Base-by-base conservation (phyloP, 2,797 vertebrate genomes). In the Pogonophryne albipinna region DNA sequence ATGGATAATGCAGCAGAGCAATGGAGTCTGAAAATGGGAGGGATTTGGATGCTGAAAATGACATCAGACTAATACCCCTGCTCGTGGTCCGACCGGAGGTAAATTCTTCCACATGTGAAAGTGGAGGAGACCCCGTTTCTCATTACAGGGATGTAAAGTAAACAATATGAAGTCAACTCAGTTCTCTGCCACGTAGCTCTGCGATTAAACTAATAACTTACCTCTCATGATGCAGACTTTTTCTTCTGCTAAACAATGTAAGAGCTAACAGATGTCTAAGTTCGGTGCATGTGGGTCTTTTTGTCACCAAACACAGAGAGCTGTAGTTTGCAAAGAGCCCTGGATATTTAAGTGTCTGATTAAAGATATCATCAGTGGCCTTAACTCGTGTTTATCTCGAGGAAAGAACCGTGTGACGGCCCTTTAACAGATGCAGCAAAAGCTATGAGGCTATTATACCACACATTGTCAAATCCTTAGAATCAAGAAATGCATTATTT, bases 31-130 rank as follows among this genome's bases (percentile, higher is more conserved):
- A 66, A 53, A 51, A 34, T 60, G 51, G 62, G 41, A 66, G 56
- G 0, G 38, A 79, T 62, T 72, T 50, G 64, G 57, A 71, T 41
- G 12, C 60, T 64, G 56, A 76, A 74, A 86, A 82, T 67, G 20
- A 72, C 66, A 50, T 66, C 53, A 74, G 41, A 83, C 68, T 70
- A 78, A 84, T 63, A 80, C 77, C 5, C 52, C 66, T 58, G 64
- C 76, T 72, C 63, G 52, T 82, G 76, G 72, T 86, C 76, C 78
- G 70, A 79, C 64, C 65, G 57, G 84, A 83, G 76, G 68, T 80
- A 87, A 90, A 88, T 66, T 80, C 72, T 90, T 86, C 85, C 84
- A 90, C 66, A 86, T 89, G 85, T 70, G 81, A 86, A 85, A 84
- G 66, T 83, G 44, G 58, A 76, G 47, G 38, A 57, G 75, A 86